phyloP scores from a whole-genome alignment of 2,113 vertebrate genomes.

The Procavia capensis region DNA sequence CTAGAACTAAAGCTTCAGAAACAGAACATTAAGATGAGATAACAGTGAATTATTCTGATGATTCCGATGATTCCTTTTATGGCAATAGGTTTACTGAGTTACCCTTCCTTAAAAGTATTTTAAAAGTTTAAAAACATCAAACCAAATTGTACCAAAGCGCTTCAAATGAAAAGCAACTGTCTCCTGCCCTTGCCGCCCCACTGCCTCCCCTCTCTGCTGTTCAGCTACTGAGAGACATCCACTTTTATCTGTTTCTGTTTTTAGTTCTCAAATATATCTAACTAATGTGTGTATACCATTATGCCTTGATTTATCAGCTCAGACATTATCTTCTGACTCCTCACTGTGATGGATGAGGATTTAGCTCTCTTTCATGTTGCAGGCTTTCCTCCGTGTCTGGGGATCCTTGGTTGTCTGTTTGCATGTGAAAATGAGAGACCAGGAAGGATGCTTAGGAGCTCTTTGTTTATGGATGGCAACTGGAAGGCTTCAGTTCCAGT shows the following conservation, averaged over 20 bases:
- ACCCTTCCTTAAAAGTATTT: slow-evolving; percentile 61
- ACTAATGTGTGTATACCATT: slow-evolving; percentile 3
- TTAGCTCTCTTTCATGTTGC: slow-evolving; percentile 43
- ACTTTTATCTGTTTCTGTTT: slow-evolving; percentile 69
- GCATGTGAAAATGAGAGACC: background rate
- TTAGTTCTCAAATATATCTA: slow-evolving; percentile 61
- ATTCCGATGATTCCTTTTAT: slow-evolving; percentile 55
- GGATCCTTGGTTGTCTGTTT: background rate
- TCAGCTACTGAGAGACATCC: slow-evolving; percentile 50
- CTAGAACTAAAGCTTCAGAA: background rate
- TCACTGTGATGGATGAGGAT: slow-evolving; percentile 35
- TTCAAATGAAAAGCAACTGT: slow-evolving; percentile 51
- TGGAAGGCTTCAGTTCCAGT: background rate
- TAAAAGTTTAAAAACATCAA: slow-evolving; percentile 45
- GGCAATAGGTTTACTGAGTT: slow-evolving; percentile 55
- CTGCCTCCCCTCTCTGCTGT: background rate
- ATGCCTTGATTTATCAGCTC: slow-evolving; percentile 62
- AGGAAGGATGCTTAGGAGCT: background rate
- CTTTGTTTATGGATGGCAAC: background rate
- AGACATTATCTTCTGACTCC: slow-evolving; percentile 62
- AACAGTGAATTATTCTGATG: slow-evolving; percentile 40
- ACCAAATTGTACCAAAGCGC: background rate
- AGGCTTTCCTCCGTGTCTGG: slow-evolving; percentile 31
- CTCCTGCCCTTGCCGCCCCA: background rate
- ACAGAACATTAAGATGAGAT: slow-evolving; percentile 46